phyloP scores from a whole-genome alignment of 2,888 invertebrate genomes.

The Mythimna loreyi region DNA sequence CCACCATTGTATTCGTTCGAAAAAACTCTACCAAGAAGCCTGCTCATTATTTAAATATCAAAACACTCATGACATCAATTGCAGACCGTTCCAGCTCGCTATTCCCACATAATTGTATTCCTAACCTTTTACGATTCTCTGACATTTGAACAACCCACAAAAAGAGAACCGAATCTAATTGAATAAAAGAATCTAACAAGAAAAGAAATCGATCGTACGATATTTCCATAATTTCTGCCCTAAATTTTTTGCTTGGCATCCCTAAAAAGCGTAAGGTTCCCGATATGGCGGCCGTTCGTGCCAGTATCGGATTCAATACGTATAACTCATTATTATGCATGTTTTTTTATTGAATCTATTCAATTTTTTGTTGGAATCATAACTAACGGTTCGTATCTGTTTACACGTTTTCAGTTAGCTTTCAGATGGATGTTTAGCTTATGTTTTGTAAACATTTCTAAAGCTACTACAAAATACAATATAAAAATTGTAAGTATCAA shows the following conservation, averaged over 20 bases:
- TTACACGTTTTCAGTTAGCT: constrained; percentile 15
- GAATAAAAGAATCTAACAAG: constrained; percentile 28
- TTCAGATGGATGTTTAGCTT: not conserved
- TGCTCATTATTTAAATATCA: not conserved
- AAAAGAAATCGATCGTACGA: constrained; percentile 35
- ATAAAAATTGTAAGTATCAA: too few species aligned
- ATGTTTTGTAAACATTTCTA: not conserved
- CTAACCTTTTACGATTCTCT: not conserved
- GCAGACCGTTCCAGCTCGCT: not conserved
- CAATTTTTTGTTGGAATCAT: constrained; percentile 43
- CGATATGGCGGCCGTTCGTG: constrained; percentile 51
- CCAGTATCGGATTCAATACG: constrained; percentile 59
- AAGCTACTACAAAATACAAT: too few species aligned
- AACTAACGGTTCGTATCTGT: constrained; percentile 40
- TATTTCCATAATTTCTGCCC: constrained; percentile 28
- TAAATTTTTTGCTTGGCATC: constrained; percentile 45
- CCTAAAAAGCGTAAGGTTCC: constrained; percentile 42
- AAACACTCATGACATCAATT: not conserved
- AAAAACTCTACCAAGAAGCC: too few species aligned
- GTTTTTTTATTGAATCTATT: constrained; percentile 65
- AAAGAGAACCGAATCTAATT: constrained; percentile 29
- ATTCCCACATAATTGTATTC: not conserved
- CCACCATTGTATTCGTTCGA: too few species aligned
- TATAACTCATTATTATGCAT: constrained; percentile 66
- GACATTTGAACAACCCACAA: not conserved